Evolutionary conservation across 2,797 vertebrate genomes (phyloP), one percentile per base, ranked within the genome.

Genomic region (Acridotheres tristis): DNA sequence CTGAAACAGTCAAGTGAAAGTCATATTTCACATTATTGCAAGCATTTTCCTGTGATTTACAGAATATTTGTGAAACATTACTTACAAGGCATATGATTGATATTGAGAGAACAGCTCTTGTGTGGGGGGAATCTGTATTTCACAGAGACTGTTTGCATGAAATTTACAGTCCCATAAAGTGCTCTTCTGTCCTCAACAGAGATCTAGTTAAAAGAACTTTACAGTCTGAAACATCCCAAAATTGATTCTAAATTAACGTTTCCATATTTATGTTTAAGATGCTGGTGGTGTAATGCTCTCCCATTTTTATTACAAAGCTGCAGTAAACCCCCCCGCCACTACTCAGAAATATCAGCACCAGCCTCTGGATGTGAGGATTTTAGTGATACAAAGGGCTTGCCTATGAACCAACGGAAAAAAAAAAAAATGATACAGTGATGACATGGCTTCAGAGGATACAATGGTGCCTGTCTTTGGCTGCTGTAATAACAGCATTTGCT

Each of bases 41-140:
- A 97, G 94, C 96, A 94, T 96, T 96, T 97, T 97, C 95, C 95
- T 86, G 96, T 98, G 98, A 98, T 98, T 98, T 98, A 98, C 97
- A 97, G 97, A 98, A 97, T 97, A 98, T 98, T 98, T 98, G 97
- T 98, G 97, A 97, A 97, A 97, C 97, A 94, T 98, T 97, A 97
- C 96, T 94, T 90, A 95, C 90, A 91, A 96, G 69, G 85, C 92
- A 92, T 92, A 84, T 97, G 97, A 97, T 96, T 97, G 97, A 98
- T 97, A 97, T 22, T 84, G 93, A 95, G 93, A 93, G 97, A 97
- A 97, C 91, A 96, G 97, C 96, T 95, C 93, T 71, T 93, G 91
- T 96, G 95, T 76, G 73, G 51, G 91, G 79, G 91, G 84, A 95
- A 98, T 88, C 96, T 96, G 96, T 96, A 97, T 97, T 98, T 97